Base-by-base conservation (phyloP, 2,797 vertebrate genomes). In the Karalla daura region DNA sequence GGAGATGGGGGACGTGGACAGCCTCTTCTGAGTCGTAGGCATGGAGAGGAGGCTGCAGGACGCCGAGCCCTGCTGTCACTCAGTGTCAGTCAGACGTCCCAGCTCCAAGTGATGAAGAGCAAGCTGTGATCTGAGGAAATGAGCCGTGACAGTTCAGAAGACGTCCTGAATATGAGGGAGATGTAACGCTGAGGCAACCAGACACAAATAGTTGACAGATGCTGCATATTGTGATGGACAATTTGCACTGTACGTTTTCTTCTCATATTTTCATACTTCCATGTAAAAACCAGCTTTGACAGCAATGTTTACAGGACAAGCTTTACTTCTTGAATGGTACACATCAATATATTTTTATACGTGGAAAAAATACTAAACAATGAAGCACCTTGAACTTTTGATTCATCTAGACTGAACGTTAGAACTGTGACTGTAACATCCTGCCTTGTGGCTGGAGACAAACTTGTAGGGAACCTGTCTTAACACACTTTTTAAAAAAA, bases 1-100 rank as follows among this genome's bases (percentile, higher is more conserved):
- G 84, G 97, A 99, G 90, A 97, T 99, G 98, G 97, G 96, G 1
- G 93, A 98, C 0, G 96, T 98, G 78, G 95, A 98, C 65, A 95
- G 95, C 8, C 92, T 91, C 5, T 98, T 99, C 78, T 99, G 89
- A 83, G 66, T 51, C 24, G 7, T 23, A 7, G 21, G 28, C 5
- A 7, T 5, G 23, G 1, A 27, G 13, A 58, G 1, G 30, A 54
- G 54, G 55, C 37, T 18, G 14, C 15, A 14, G 24, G 7, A 64
- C 23, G n/a, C 11, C 17, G n/a, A 32, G 30, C 8, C 45, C 25
- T 4, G 40, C 9, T 52, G 32, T 32, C 15, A 41, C 33, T 61
- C 66, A 50, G 33, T 23, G 51, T 50, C 39, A 41, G 32, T 68
- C 33, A 24, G 35, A 9, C 4, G 0, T 12, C 8, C 14, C 44